These are phyloP conservation scores for Petromus typicus DNA, from an alignment of 2,113 vertebrate species.

Conservation along the genomic window DNA sequence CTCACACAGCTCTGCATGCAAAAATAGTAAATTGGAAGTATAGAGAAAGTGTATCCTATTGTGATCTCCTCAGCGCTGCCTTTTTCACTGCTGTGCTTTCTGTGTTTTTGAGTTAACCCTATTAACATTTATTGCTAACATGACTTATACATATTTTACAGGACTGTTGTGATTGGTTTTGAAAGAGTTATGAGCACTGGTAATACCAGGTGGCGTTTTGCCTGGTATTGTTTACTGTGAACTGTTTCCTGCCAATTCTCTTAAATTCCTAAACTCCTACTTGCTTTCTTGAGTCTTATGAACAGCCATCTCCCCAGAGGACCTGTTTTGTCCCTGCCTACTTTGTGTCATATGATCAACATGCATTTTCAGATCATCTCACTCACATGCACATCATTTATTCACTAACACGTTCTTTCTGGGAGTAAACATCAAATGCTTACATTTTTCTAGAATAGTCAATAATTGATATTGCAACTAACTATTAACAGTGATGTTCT, in stretches of 20 bases:
- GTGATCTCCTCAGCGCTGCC: neutral
- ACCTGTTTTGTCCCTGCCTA: neutral
- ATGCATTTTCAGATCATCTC: neutral
- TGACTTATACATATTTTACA: conserved; percentile 30
- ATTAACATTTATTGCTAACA: neutral
- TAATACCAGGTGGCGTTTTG: neutral
- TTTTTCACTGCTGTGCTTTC: neutral
- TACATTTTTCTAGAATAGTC: neutral
- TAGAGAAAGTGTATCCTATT: neutral
- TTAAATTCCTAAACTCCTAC: neutral
- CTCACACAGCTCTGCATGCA: neutral
- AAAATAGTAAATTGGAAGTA: neutral
- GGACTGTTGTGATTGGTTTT: neutral
- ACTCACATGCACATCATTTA: neutral
- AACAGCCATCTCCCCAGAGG: neutral
- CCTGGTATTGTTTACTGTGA: neutral
- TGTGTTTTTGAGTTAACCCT: conserved; percentile 1
- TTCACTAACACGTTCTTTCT: neutral
- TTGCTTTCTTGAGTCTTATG: neutral
- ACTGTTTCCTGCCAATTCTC: neutral
- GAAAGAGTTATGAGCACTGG: neutral
- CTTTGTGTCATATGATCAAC: rapidly evolving
- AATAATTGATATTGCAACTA: neutral
- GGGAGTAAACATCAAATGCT: neutral
- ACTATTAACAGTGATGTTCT: neutral